phyloP scores from a whole-genome alignment of 2,888 invertebrate species.

The Trypoxylon attenuatum region DNA sequence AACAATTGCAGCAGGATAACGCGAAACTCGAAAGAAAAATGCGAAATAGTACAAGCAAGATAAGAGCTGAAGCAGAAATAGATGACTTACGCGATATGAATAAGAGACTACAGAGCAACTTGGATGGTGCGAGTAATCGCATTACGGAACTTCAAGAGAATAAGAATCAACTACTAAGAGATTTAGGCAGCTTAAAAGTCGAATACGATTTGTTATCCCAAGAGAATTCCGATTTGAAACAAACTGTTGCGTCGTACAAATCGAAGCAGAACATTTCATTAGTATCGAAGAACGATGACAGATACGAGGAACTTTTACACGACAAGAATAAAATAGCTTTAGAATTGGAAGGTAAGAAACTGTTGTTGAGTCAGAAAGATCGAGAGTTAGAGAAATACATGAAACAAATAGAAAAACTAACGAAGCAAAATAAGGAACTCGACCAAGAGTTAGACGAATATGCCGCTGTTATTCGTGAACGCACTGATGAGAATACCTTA shows the following conservation, averaged over 20 bases:
- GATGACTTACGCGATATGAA: conserved; percentile 67
- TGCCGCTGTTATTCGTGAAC: conserved; percentile 35
- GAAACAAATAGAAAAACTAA: conserved; percentile 73
- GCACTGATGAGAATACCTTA: conserved; percentile 36
- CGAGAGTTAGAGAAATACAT: conserved; percentile 73
- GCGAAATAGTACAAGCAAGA: conserved; percentile 76
- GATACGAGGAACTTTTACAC: conserved; percentile 53
- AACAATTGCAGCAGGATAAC: conserved; percentile 73
- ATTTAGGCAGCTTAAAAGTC: conserved; percentile 51
- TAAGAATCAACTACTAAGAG: conserved; percentile 56
- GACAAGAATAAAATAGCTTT: conserved; percentile 65
- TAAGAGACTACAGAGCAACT: conserved; percentile 62
- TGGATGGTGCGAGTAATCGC: conserved; percentile 69
- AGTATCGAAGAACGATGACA: conserved; percentile 40
- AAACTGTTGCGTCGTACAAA: conserved; percentile 37
- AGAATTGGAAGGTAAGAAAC: conserved; percentile 74
- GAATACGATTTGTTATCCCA: conserved; percentile 44
- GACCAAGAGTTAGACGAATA: conserved; percentile 76
- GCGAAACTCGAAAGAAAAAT: conserved; percentile 69
- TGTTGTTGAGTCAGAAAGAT: conserved; percentile 69
- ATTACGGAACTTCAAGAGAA: conserved; percentile 61
- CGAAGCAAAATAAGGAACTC: conserved; percentile 73
- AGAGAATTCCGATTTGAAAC: conserved; percentile 57
- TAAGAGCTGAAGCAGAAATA: conserved; percentile 61
- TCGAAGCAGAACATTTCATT: conserved; percentile 38